Evolutionary conservation across 1,140 invertebrate genomes (phyloP), one percentile per base, ranked within the genome.

Genomic region (Papilio polytes): DNA sequence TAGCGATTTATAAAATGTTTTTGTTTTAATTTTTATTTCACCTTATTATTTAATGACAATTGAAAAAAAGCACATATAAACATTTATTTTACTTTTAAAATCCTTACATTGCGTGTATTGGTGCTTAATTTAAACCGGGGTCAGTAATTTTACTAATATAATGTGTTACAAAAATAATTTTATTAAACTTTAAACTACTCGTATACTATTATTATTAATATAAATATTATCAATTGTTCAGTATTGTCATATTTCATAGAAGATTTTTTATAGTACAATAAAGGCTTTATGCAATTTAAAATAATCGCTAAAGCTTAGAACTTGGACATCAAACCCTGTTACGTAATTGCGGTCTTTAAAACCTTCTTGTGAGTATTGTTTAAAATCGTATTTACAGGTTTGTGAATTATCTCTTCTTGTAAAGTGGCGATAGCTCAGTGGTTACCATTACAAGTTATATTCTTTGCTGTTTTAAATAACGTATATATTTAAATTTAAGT

Each of bases 281-380:
- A 36, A 15, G 0, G 3, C 26, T 70, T 70, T 63, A 36, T 31
- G 63, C 12, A 70, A 13, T 70, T 18, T 4, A 12, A 10, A 13
- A 74, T 41, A 83, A 73, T 78, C 82, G 82, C 80, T 77, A 10
- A 72, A 22, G 46, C 56, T 77, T 82, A 18, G 81, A 44, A 63
- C 81, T 82, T 82, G 41, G n/a, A 79, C 79, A 36, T 3, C 63
- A 44, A n/a, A 73, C 31, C 22, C 36, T 44, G 48, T 41, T 74
- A 80, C 80, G 82, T 82, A 85, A 83, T 72, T 79, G 82, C 80
- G 84, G 82, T 82, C 81, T 80, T 48, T 81, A 44, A 81, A 73
- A 78, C 82, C 66, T 72, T 76, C 36, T 56, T 81, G 81, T 72
- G 59, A 78, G 77, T 18, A 66, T 78, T 78, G 77, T 78, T 78